These are phyloP conservation scores for Zaprionus lineosus DNA, from an alignment of 2,888 invertebrate species.

Conservation along the genomic window DNA sequence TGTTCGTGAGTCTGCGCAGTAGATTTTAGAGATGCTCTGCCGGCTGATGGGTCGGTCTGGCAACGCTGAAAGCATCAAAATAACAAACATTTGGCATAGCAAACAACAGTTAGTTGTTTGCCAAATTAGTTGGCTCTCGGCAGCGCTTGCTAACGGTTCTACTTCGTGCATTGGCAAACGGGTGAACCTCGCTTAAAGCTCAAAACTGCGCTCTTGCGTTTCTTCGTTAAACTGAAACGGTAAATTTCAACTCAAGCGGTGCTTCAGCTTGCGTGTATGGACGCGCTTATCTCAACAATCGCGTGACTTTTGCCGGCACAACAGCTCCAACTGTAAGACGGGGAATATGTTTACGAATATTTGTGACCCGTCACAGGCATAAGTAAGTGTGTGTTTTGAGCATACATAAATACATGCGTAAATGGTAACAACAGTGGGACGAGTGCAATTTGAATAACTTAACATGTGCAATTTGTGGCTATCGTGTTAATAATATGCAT, in stretches of 20 bases:
- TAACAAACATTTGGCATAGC: constrained; percentile 44
- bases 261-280: constrained; percentile 2
- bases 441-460: constrained; percentile 58
- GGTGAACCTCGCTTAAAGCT: not conserved
- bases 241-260: constrained; percentile 18
- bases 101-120: constrained; percentile 58
- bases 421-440: not conserved
- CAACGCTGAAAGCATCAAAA: constrained; percentile 37
- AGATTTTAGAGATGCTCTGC: too few species aligned
- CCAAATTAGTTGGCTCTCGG: constrained; percentile 41
- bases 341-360: constrained; percentile 26
- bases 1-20: constrained; percentile 30
- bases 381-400: not conserved
- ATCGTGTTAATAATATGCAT: constrained; percentile 30
- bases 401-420: not conserved
- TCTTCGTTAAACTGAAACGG: not conserved
- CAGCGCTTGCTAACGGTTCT: constrained; percentile 38
- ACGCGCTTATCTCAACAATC: constrained; percentile 54
- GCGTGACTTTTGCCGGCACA: constrained; percentile 58
- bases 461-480: constrained; percentile 34
- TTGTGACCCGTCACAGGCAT: not conserved
- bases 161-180: too few species aligned
- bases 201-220: constrained; percentile 3
- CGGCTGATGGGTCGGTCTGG: constrained; percentile 27
- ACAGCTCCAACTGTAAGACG: constrained; percentile 28